Percentiles rank a stretch among this genome's conserved stretches.
Conservation (phyloP, 1,140 invertebrate species). For the Battus philenor region DNA sequence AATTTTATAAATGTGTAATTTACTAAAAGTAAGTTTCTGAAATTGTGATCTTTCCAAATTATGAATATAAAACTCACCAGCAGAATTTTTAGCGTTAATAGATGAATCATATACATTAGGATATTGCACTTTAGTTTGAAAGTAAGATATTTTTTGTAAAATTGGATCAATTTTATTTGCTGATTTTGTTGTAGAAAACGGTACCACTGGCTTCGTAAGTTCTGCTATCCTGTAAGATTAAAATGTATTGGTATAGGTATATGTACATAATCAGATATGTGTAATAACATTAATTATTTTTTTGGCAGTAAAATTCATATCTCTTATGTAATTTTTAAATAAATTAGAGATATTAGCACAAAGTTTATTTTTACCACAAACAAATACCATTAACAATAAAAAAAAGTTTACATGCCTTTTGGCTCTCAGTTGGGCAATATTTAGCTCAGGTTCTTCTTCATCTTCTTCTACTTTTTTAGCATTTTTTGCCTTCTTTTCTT, state of each 20-base stretch:
- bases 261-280: no score
- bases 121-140: slow-evolving; percentile 78
- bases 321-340: no score
- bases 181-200: slow-evolving; percentile 55
- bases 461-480: slow-evolving; percentile 76
- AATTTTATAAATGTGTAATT: no score
- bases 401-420: slow-evolving; percentile 41
- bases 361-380: no score
- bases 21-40: no score
- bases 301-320: no score
- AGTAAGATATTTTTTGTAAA: slow-evolving; percentile 61
- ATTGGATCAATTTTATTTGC: slow-evolving; percentile 51
- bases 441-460: slow-evolving; percentile 67
- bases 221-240: slow-evolving; percentile 56
- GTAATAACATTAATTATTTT: no score
- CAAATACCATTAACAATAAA: no score
- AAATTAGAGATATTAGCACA: no score
- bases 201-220: slow-evolving; percentile 60
- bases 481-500: slow-evolving; percentile 86
- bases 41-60: no score
- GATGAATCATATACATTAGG: slow-evolving; percentile 91
- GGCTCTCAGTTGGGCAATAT: slow-evolving; percentile 55
- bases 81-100: slow-evolving; percentile 80
- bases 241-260: no score
- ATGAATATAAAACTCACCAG: slow-evolving; percentile 74